Percentiles rank a stretch among this genome's conserved stretches.
These are phyloP conservation scores for Aurelia sp. DNA, from an alignment of 30 jellyfish, hydroid and myxozoan genomes.

Conservation along the genomic window DNA sequence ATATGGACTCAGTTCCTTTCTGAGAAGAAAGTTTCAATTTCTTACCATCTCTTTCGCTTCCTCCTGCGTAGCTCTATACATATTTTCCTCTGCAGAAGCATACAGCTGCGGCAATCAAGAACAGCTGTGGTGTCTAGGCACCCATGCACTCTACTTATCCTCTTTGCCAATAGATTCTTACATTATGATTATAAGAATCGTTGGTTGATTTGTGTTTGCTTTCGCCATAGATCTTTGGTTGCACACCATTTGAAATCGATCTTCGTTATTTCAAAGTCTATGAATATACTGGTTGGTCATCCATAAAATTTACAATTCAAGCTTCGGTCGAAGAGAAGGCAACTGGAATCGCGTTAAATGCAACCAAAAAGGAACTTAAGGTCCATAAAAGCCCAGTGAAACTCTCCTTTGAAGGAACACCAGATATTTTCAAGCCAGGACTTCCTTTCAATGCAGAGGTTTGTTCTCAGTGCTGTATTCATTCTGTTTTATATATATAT, in stretches of 20 bases:
- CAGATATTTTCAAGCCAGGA: slow-evolving; percentile 89
- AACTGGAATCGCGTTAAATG: slow-evolving; percentile 70
- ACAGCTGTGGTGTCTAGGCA: too few relatives aligned
- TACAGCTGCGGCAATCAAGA: too few relatives aligned
- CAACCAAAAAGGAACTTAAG: slow-evolving; percentile 28
- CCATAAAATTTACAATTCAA: slow-evolving; percentile 9
- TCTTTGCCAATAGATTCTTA: too few relatives aligned
- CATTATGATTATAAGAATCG: too few relatives aligned
- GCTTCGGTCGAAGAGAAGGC: slow-evolving; percentile 87
- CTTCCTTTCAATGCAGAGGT: slow-evolving; percentile 88
- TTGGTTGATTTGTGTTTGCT: too few relatives aligned
- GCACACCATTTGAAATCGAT: slow-evolving; percentile 47
- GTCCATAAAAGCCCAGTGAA: slow-evolving; percentile 35
- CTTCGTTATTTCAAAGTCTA: slow-evolving; percentile 29
- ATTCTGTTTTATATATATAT: neutral
- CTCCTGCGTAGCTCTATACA: too few relatives aligned
- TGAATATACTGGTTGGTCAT: slow-evolving; percentile 15
- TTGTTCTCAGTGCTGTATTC: neutral
- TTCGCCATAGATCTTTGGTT: slow-evolving; percentile 44
- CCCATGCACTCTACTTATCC: too few relatives aligned
- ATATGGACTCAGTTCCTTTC: too few relatives aligned
- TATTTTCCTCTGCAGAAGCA: too few relatives aligned
- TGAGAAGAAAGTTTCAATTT: too few relatives aligned
- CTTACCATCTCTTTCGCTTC: too few relatives aligned
- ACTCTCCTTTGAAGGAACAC: slow-evolving; percentile 77